Evolutionary conservation across 1,140 invertebrate species (phyloP), one percentile per base, ranked within the genome.

Genomic region (Caenorhabditis briggsae): DNA sequence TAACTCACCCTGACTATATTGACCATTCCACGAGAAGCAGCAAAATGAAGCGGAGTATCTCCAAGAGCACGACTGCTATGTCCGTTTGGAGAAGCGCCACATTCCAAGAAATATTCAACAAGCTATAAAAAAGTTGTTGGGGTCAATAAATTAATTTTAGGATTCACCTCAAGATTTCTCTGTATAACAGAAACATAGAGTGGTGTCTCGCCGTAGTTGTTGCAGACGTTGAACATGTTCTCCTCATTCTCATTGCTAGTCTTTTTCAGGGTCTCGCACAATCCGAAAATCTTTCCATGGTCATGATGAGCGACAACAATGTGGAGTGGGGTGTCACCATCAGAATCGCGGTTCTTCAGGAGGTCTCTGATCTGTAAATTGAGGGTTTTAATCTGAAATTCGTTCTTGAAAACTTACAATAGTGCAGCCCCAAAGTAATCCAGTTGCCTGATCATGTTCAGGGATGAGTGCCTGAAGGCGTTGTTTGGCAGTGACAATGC

Each of bases 251-350:
- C 82, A 48, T 70, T 87, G 20, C 88, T 84, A 5, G 87, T 86
- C 82, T 92, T 92, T 2, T 91, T 82, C 88, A 92, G 91, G 50
- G 91, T 91, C 83, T 92, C 91, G n/a, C 91, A 90, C 61, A 92
- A 86, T 8, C 91, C 90, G 58, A 91, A 92, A 20, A 92, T 90
- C 55, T 92, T 92, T 14, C 82, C 65, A 1, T 59, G 61, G 23
- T 87, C 92, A 25, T 88, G 55, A 48, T 92, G 91, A 55, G 65
- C 74, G 16, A 85, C 88, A 33, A 92, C 92, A 70, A 92, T 92
- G 86, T 92, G 91, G 43, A 92, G 84, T 18, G 92, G 85, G 25
- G 90, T 92, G 86, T 92, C 92, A 7, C 87, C 74, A 59, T 92
- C 91, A 16, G 64, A 64, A 82, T 92, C 91, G 55, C 90, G 91